Evolutionary conservation across 2,797 vertebrate species (phyloP).

Genomic region (Channa striata): DNA sequence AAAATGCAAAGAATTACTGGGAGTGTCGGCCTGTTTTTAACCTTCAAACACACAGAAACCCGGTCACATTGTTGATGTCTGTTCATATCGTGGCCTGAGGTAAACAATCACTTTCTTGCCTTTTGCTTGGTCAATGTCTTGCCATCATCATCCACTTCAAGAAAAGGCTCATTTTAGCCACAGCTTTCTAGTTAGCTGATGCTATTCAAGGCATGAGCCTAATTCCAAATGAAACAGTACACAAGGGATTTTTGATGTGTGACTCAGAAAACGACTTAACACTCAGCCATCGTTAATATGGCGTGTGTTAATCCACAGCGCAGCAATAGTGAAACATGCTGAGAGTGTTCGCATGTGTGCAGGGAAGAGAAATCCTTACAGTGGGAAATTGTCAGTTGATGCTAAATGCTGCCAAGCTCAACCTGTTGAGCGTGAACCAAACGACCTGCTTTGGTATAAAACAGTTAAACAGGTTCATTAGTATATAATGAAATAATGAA

Average conservation of each 20-base stretch:
- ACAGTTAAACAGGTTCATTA: slow-evolving; percentile 61
- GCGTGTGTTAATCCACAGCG: neutral
- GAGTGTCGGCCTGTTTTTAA: no score
- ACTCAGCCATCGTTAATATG: slow-evolving; percentile 48
- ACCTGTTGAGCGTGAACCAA: slow-evolving; percentile 31
- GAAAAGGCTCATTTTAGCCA: slow-evolving; percentile 56
- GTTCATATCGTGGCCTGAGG: no score
- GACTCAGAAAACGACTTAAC: slow-evolving; percentile 65
- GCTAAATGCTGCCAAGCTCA: slow-evolving; percentile 50
- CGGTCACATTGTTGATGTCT: no score
- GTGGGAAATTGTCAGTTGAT: slow-evolving; percentile 27
- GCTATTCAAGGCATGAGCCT: slow-evolving; percentile 43
- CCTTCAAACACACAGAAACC: no score
- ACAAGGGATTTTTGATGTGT: slow-evolving; percentile 49
- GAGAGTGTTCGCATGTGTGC: slow-evolving; percentile 2
- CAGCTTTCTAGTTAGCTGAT: slow-evolving; percentile 41
- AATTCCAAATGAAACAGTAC: slow-evolving; percentile 45
- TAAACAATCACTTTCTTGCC: no score
- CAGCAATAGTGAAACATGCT: neutral
- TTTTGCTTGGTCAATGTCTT: slow-evolving; percentile 9
- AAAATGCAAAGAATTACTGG: no score
- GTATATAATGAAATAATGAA: slow-evolving; percentile 51
- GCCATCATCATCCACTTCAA: slow-evolving; percentile 40
- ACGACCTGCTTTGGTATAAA: slow-evolving; percentile 6
- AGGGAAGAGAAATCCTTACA: neutral